Evolutionary conservation across 64 coral and sea anemone species (phyloP), one percentile per base, ranked within the genome.

Genomic region (Hydrozoanthus tunicans): DNA sequence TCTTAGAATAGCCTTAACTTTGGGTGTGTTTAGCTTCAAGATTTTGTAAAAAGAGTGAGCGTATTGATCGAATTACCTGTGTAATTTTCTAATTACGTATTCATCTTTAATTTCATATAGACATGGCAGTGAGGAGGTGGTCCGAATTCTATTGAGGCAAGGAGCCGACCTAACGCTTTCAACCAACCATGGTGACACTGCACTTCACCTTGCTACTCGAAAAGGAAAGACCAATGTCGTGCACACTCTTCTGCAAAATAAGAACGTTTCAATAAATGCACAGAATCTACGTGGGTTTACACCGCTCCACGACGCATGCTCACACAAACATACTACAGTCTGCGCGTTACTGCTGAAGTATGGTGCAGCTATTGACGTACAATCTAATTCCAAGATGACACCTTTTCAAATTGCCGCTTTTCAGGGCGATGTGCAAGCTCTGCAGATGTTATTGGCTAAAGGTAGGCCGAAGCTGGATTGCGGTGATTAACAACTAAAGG

Each of bases 361-460:
- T 24, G 84, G 32, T 17, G 84, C 69, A 55, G 68, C 69, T 54
- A 59, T 88, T 13, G 84, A 88, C 8, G 9, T 27, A 27, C 5
- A 11, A 14, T 59, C 84, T 15, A 23, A 12, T 58, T 55, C 73
- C 58, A 26, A 73, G 0, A 5, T 75, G 12, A 88, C 84, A 43
- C 84, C 84, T 8, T 1, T 88, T 60, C 84, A 88, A 51, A 73
- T 88, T 7, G 54, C 84, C 60, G 84, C 84, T 27, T 51, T 11
- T 10, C n/a, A 15, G 73, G 84, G 69, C 61, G 68, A 88, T 26
- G 53, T 88, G 11, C 10, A 23, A 7, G 74, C n/a, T 27, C 26
- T 88, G 20, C 67, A 75, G 56, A 26, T 88, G 23, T 58, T 88
- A 74, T 15, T 88, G 10, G 69, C 73, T 27, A 88, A 88, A 88